phyloP scores from a whole-genome alignment of 1,140 invertebrate genomes.

The Oscheius sp. region DNA sequence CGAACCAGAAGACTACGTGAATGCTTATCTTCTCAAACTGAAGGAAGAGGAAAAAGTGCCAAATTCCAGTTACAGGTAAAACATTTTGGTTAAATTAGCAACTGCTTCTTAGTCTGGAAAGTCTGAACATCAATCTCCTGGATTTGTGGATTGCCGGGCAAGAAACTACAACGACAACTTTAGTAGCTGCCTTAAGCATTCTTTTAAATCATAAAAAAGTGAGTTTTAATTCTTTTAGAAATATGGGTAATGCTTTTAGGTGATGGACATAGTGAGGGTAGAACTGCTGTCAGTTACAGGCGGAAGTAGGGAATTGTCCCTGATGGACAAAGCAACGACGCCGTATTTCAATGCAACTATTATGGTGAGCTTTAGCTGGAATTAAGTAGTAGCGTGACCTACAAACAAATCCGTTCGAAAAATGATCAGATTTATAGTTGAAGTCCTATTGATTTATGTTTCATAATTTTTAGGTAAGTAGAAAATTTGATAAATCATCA shows the following conservation, averaged over 20 bases:
- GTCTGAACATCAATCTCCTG: slow-evolving; percentile 9
- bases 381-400: no score
- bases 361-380: no score
- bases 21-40: slow-evolving; percentile 64
- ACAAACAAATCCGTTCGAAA: no score
- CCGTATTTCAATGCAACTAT: slow-evolving; percentile 22
- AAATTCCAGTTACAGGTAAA: slow-evolving; percentile 16
- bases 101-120: slow-evolving; percentile 1
- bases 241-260: no score
- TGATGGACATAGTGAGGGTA: not conserved
- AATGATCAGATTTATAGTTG: no score
- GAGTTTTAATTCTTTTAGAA: not conserved
- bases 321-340: not conserved
- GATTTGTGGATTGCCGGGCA: slow-evolving; percentile 40
- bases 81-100: not conserved
- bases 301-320: not conserved
- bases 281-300: slow-evolving; percentile 5
- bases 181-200: slow-evolving; percentile 41
- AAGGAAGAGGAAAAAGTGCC: slow-evolving; percentile 29
- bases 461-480: no score
- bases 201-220: slow-evolving; percentile 32
- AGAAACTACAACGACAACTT: slow-evolving; percentile 47
- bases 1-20: slow-evolving; percentile 65
- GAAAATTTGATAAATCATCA: no score
- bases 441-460: no score